Evolutionary conservation across 2,113 vertebrate species (phyloP), one percentile per base, ranked within the genome.

Genomic region (Carettochelys insculpta): DNA sequence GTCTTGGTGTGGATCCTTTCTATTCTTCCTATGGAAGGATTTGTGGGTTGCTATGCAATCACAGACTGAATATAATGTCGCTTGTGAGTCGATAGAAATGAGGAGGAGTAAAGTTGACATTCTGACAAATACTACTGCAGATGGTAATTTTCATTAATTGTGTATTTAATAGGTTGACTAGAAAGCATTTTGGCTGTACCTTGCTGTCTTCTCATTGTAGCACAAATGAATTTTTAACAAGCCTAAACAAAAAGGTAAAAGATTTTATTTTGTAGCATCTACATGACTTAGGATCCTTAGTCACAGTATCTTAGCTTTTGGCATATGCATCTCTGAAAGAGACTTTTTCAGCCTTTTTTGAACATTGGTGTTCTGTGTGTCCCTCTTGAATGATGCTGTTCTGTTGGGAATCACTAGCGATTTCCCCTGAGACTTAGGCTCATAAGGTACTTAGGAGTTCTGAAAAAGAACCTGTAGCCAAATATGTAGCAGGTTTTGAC

Each of bases 41-140:
- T 81, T 24, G 88, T 95, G 90, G 82, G 93, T 96, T 96, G 96
- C 96, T 93, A 90, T 93, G 95, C 96, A 95, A 94, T 97, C 93
- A 48, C 34, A 79, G 13, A 1, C n/a, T 41, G 43, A 41, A 80
- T 41, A 3, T 47, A 0, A 51, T 1, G 77, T 1, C 65, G 34
- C 89, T 82, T 87, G 41, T 0, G 1, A 84, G 77, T 7, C 73
- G 12, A 3, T 0, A 54, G 53, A 19, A 3, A 5, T 31, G 83
- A 3, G 48, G 53, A 71, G 71, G 73, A 56, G 48, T 12, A 77
- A 6, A 48, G 80, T 68, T 83, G 11, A 0, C 4, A 52, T n/a
- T 78, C 50, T 29, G 77, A 17, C 52, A 76, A 3, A 58, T 17
- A 77, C 53, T n/a, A 38, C 3, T 68, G 22, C 68, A 11, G 20